Evolutionary conservation across 2,113 vertebrate species (phyloP), one percentile per base, ranked within the genome.

Genomic region (Aptenodytes forsteri): DNA sequence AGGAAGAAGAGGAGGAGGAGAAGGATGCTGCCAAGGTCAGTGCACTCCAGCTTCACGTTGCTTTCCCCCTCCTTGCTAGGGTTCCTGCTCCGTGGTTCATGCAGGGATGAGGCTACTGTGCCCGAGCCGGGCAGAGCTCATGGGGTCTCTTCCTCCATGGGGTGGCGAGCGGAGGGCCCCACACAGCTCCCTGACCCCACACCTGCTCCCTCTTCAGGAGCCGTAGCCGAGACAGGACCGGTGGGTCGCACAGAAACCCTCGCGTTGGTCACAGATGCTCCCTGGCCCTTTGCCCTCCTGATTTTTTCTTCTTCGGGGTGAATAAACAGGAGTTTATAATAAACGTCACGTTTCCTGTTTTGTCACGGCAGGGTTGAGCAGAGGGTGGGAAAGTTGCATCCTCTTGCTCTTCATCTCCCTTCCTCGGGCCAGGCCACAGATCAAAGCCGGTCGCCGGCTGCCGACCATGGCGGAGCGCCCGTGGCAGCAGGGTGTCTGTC

Each of bases 301-400:
- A 10, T 64, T 66, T 49, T 20, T 44, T 72, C 86, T 65, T 14
- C 61, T 70, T 36, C 11, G 13, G 61, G 29, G 40, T 87, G 80
- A 97, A 96, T 97, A 97, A 98, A 97, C 54, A 22, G 5, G 17
- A 70, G 58, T 16, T 96, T 85, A 42, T 42, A 16, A 42, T 42
- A 42, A 42, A 42, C 1, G 0, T 56, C 82, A 19, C 6, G 0
- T 20, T 93, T 87, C 87, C 87, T 82, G 50, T 58, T 83, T 50
- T 80, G 64, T 81, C 86, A 66, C 76, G 14, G 59, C 59, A 4
- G 38, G 36, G 47, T 44, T 25, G 5, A 95, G 92, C 49, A 34
- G 49, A 61, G 52, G n/a, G 27, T 64, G 72, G 69, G 50, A 87
- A 92, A 91, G 38, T n/a, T 13, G 0, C 1, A 0, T 81, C 81